phyloP scores from a whole-genome alignment of 1,140 invertebrate species.

The Neodiprion pinetum region DNA sequence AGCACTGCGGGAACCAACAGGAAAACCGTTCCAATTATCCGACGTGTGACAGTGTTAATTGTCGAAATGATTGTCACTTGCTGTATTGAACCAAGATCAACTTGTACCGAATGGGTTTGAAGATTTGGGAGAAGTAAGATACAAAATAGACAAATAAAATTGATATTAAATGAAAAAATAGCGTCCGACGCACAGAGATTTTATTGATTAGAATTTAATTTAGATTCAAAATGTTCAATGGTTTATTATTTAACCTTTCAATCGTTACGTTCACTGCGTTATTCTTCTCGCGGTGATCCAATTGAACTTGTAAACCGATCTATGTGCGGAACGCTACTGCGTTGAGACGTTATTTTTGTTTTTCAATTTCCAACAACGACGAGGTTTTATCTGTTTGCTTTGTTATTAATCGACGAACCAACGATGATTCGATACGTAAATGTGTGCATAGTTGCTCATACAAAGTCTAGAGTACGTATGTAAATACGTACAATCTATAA shows the following conservation, averaged over 20 bases:
- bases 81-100: no score
- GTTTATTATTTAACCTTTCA: no score
- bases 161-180: no score
- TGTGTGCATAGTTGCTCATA: background rate
- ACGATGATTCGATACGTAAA: background rate
- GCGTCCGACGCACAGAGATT: no score
- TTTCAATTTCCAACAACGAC: background rate
- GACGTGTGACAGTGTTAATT: background rate
- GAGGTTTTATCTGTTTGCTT: conserved; percentile 5
- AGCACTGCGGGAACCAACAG: background rate
- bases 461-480: background rate
- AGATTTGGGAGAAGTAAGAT: no score
- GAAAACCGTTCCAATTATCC: background rate
- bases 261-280: background rate
- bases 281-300: background rate
- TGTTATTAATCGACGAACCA: background rate
- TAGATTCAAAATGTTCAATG: no score
- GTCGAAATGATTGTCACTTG: background rate
- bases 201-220: no score
- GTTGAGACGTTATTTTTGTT: background rate
- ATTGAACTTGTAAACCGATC: background rate
- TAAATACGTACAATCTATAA: no score
- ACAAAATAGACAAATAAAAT: no score
- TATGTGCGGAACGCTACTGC: background rate
- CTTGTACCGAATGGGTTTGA: no score